Conservation (phyloP, 2,888 invertebrate genomes). For the Campaea margaritaria region DNA sequence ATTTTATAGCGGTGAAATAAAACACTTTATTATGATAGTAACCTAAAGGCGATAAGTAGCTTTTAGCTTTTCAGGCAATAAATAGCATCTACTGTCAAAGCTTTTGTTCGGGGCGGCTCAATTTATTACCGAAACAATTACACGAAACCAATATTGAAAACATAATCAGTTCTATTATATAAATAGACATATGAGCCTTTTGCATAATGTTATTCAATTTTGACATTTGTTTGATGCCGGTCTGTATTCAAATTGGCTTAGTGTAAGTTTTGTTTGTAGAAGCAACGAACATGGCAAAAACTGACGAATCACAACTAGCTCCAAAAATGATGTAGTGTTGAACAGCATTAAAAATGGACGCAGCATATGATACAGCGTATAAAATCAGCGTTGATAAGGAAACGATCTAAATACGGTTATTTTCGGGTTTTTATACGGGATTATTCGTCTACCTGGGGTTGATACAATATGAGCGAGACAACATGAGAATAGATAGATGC, state of each 20-base stretch:
- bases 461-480: too few species aligned
- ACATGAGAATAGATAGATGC: too few species aligned
- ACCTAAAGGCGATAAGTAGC: slow-evolving; percentile 1
- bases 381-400: too few species aligned
- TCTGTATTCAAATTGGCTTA: background rate
- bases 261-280: background rate
- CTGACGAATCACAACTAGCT: background rate
- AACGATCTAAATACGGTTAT: too few species aligned
- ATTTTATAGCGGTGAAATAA: background rate
- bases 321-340: too few species aligned
- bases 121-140: background rate
- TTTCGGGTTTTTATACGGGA: too few species aligned
- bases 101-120: background rate
- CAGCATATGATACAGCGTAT: too few species aligned
- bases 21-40: background rate
- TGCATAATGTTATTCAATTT: too few species aligned
- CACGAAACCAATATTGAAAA: background rate
- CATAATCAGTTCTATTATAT: background rate
- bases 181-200: too few species aligned
- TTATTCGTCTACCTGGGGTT: too few species aligned
- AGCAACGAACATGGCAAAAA: background rate
- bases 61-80: slow-evolving; percentile 1
- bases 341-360: too few species aligned
- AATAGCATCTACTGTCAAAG: slow-evolving; percentile 1
- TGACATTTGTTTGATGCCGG: too few species aligned